Percentiles rank a stretch among this genome's conserved stretches.
These are phyloP conservation scores for Acomys russatus DNA, from an alignment of 2,797 vertebrate genomes.

Conservation along the genomic window DNA sequence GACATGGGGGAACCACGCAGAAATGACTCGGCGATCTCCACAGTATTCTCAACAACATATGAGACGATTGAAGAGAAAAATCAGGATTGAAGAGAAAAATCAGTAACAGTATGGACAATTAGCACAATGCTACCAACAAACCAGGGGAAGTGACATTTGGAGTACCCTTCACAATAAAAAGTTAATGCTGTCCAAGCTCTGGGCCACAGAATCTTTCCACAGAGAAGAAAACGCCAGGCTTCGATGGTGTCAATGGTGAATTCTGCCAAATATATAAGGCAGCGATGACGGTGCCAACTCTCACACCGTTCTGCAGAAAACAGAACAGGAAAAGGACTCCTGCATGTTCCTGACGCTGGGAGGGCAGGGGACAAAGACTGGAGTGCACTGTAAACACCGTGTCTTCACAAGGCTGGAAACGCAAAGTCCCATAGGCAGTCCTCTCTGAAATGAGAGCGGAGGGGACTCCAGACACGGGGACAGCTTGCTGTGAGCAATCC, in stretches of 20 bases:
- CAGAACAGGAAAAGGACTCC: background rate
- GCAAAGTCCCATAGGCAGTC: background rate
- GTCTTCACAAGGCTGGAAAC: background rate
- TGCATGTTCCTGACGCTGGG: background rate
- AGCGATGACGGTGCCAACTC: background rate
- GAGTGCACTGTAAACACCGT: background rate
- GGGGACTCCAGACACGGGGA: background rate
- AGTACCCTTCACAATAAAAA: background rate
- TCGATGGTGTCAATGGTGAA: background rate
- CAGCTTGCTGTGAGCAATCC: background rate
- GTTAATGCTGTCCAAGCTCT: background rate
- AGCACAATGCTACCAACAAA: background rate
- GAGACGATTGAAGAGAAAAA: slow-evolving; percentile 22
- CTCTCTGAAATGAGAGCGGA: background rate
- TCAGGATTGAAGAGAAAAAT: slow-evolving; percentile 6
- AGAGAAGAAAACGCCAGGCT: background rate
- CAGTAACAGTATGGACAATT: background rate
- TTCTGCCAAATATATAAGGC: background rate
- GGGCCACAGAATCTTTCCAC: background rate
- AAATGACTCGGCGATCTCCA: background rate
- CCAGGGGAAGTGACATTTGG: background rate
- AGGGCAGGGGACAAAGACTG: background rate
- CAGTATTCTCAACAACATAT: background rate
- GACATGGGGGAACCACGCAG: background rate
- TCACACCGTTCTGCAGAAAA: background rate